Evolutionary conservation across 92 coral and sea anemone genomes (phyloP).

Genomic region (Palythoa grandis): DNA sequence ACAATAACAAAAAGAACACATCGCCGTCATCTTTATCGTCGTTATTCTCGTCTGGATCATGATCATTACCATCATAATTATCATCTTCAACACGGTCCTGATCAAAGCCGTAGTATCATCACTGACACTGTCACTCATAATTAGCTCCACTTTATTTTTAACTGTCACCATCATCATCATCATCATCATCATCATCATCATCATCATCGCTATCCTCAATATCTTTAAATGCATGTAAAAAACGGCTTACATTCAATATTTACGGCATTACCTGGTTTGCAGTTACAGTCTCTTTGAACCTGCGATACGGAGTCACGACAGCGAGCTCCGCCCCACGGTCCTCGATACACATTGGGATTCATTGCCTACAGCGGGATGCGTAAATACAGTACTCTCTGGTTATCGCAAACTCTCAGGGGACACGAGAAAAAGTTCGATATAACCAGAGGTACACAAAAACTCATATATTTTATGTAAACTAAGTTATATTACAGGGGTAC

Average conservation of each 20-base stretch:
- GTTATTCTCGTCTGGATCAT: neutral
- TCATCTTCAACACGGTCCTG: no score
- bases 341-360: constrained; percentile 95
- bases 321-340: constrained; percentile 96
- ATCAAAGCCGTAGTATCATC: neutral
- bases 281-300: constrained; percentile 61
- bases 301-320: constrained; percentile 97
- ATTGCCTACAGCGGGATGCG: constrained; percentile 58
- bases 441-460: no score
- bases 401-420: no score
- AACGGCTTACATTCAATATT: no score
- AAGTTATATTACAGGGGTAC: no score
- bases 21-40: no score
- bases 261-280: constrained; percentile 70
- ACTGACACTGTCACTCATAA: neutral
- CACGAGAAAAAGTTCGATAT: no score
- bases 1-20: neutral
- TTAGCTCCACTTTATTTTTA: neutral
- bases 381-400: neutral
- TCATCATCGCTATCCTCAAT: neutral
- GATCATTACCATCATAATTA: no score
- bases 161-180: neutral
- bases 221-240: neutral
- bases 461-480: no score
- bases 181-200: no score